Percentiles rank a stretch among this genome's conserved stretches.
These are phyloP conservation scores for Chironex yamaguchii DNA, from an alignment of 30 jellyfish, hydroid and myxozoan species.

Conservation along the genomic window DNA sequence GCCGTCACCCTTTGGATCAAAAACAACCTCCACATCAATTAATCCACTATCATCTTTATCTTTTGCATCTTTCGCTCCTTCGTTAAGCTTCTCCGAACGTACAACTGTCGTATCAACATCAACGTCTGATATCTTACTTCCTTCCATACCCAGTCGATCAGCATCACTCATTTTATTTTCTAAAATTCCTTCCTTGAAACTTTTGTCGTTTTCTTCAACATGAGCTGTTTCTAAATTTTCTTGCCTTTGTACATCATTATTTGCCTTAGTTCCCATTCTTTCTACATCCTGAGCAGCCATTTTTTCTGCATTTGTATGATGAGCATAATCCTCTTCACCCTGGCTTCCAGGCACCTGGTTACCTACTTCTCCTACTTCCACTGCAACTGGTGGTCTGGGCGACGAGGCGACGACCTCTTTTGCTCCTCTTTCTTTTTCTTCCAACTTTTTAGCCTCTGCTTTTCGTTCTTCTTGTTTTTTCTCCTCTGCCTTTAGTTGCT, in stretches of 20 bases:
- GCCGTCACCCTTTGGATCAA: constrained; percentile 1
- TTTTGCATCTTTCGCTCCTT: not conserved
- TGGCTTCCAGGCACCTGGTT: too few species aligned
- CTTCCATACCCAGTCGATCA: not conserved
- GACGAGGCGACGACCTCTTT: not conserved
- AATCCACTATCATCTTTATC: not conserved
- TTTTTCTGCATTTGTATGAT: not conserved
- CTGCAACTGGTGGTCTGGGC: too few species aligned
- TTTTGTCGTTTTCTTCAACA: not conserved
- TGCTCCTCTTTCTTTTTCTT: not conserved
- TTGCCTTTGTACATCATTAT: not conserved
- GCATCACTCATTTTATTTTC: not conserved
- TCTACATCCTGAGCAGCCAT: not conserved
- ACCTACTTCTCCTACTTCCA: too few species aligned
- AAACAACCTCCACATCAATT: constrained; percentile 64
- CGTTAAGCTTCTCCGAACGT: not conserved
- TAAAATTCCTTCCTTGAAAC: not conserved
- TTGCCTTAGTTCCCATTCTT: not conserved
- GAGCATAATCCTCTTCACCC: not conserved
- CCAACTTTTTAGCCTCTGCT: not conserved
- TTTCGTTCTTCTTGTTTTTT: not conserved
- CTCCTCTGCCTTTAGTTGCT: not conserved
- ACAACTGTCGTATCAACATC: not conserved
- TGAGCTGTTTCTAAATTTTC: not conserved
- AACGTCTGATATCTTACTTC: not conserved